These are phyloP conservation scores for Gandaritis pyraliata DNA, from an alignment of 2,888 invertebrate species.

Conservation along the genomic window DNA sequence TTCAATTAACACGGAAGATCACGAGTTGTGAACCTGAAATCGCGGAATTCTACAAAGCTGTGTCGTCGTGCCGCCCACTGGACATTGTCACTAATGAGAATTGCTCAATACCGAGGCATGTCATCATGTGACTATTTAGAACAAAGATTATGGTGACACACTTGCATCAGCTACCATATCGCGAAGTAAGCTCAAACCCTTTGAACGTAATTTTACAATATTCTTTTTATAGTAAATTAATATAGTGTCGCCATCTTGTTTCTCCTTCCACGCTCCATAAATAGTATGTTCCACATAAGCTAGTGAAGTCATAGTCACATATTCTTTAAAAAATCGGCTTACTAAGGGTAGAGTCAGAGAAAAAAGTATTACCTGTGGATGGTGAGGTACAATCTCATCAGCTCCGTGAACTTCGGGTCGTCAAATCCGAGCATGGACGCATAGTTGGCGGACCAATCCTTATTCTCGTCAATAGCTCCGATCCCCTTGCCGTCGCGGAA, in stretches of 20 bases:
- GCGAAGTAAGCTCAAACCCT: no score
- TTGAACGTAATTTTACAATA: no score
- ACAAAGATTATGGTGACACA: neutral
- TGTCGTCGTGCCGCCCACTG: slow-evolving; percentile 16
- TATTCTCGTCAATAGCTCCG: slow-evolving; percentile 93
- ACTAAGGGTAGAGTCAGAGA: no score
- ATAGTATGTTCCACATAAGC: no score
- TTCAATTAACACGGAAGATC: slow-evolving; percentile 10
- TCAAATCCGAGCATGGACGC: slow-evolving; percentile 96
- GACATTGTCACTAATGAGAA: slow-evolving; percentile 6
- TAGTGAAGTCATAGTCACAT: no score
- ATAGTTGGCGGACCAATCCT: slow-evolving; percentile 98
- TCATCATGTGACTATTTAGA: slow-evolving; percentile 1
- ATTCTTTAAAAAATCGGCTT: no score
- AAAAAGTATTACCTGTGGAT: slow-evolving; percentile 87
- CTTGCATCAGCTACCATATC: neutral
- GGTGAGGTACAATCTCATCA: slow-evolving; percentile 96
- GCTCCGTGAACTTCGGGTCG: slow-evolving; percentile 92
- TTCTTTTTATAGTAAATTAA: no score
- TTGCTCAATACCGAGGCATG: slow-evolving; percentile 13
- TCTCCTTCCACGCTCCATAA: no score
- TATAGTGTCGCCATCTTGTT: no score
- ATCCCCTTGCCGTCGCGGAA: slow-evolving; percentile 94
- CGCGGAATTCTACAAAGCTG: slow-evolving; percentile 3
- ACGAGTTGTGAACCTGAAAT: slow-evolving; percentile 16